A percentile compares a stretch with the other conserved stretches of the same genome.
phyloP scores from a whole-genome alignment of 2,888 invertebrate species.

The Catonia carolina region DNA sequence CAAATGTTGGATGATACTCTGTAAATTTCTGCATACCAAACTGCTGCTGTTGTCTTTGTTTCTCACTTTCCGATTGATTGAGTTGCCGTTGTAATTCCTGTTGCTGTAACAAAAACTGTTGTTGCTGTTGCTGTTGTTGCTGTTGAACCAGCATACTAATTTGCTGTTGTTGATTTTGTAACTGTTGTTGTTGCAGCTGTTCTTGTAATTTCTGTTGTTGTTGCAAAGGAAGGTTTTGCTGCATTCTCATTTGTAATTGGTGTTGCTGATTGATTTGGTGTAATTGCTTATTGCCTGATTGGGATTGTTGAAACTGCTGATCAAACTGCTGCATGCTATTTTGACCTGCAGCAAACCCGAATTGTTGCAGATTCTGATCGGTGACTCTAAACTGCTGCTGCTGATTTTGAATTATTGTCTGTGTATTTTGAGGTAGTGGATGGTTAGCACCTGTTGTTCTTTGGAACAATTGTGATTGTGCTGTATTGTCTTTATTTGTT shows the following conservation, averaged over 20 bases:
- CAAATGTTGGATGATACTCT: conserved; percentile 38
- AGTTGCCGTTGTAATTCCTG: conserved; percentile 29
- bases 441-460: conserved; percentile 21
- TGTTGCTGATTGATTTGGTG: conserved; percentile 25
- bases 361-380: conserved; percentile 26
- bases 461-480: conserved; percentile 14
- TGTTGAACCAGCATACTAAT: conserved; percentile 45
- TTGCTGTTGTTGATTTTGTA: conserved; percentile 40
- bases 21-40: conserved; percentile 47
- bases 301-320: conserved; percentile 30
- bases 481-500: neutral
- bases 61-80: conserved; percentile 43
- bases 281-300: conserved; percentile 17
- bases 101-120: conserved; percentile 23
- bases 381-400: conserved; percentile 14
- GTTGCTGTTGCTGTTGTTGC: conserved; percentile 45
- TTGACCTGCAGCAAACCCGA: conserved; percentile 10
- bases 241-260: conserved; percentile 18
- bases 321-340: conserved; percentile 26
- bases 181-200: conserved; percentile 32
- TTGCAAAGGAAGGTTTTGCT: conserved; percentile 25
- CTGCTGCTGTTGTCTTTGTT: conserved; percentile 46
- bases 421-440: neutral
- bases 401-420: neutral
- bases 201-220: conserved; percentile 31